Evolutionary conservation across 1,140 invertebrate species (phyloP).

Genomic region (Trachymyrmex septentrionalis): DNA sequence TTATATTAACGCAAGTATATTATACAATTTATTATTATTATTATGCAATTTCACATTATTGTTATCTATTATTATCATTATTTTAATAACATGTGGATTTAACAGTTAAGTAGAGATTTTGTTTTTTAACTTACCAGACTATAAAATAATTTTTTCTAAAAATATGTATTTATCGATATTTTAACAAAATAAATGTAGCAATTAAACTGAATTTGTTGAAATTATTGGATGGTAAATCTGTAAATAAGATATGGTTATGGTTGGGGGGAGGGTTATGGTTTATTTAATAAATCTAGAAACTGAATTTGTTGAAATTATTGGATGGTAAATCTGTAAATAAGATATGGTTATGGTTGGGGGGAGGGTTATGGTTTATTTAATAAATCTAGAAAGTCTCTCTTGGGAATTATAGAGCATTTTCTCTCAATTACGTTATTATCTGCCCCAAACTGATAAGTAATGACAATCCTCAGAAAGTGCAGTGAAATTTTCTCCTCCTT

Average conservation of each 20-base stretch:
- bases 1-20: neutral
- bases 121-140: neutral
- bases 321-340: neutral
- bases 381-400: neutral
- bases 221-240: neutral
- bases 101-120: neutral
- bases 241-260: neutral
- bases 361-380: neutral
- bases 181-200: neutral
- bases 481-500: constrained; percentile 23
- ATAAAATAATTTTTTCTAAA: constrained; percentile 3
- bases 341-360: too few relatives aligned
- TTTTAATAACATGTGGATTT: neutral
- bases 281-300: neutral
- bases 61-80: neutral
- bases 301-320: constrained; percentile 7
- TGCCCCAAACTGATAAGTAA: constrained; percentile 17
- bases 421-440: constrained; percentile 13
- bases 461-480: neutral
- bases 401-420: neutral
- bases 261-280: too few relatives aligned
- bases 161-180: neutral
- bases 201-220: neutral
- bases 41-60: neutral
- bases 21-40: neutral